phyloP scores from a whole-genome alignment of 2,797 vertebrate species.

The Sebastes iracundus region DNA sequence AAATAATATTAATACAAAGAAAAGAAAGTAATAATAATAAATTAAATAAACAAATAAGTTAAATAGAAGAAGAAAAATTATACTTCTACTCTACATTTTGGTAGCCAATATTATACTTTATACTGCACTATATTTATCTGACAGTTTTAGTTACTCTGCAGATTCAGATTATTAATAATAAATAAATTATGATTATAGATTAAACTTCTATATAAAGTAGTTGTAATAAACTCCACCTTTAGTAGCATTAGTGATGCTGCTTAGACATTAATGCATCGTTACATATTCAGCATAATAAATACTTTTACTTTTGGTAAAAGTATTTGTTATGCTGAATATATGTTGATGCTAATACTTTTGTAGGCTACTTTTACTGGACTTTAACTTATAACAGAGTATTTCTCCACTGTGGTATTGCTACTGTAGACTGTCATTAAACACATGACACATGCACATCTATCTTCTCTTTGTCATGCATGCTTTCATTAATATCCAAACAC shows the following conservation, averaged over 20 bases:
- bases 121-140: not conserved
- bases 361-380: not conserved
- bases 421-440: not conserved
- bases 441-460: not conserved
- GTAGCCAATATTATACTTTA: not conserved
- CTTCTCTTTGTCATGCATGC: not conserved
- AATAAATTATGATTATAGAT: not conserved
- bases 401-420: not conserved
- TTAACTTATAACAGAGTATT: not conserved
- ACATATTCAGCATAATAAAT: not conserved
- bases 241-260: not conserved
- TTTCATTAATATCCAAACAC: not conserved
- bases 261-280: not conserved
- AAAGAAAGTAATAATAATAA: no score
- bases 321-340: no score
- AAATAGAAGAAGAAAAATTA: no score
- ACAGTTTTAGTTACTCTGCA: not conserved
- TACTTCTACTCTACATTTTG: not conserved
- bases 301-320: not conserved
- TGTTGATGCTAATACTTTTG: not conserved
- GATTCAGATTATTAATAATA: not conserved
- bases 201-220: not conserved
- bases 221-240: not conserved
- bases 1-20: no score
- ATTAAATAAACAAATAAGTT: no score